Evolutionary conservation across 2,888 invertebrate species (phyloP).

Genomic region (Merodon equestris): DNA sequence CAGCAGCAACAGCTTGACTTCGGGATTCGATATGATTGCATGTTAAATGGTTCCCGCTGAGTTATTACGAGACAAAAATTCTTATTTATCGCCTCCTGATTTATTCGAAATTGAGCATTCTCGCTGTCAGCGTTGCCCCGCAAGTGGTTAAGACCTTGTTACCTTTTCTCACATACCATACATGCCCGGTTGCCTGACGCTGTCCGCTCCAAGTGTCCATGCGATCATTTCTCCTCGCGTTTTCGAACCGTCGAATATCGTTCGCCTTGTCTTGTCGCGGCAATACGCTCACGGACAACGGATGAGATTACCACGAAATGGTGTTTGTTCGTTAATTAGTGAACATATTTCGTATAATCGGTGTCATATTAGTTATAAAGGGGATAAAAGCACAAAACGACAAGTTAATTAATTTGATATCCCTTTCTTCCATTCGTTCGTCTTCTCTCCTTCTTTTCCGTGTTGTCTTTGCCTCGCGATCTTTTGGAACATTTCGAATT

Average conservation of each 20-base stretch:
- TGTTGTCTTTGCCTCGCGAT: conserved; percentile 19
- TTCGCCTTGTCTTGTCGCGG: neutral
- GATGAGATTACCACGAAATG: conserved; percentile 69
- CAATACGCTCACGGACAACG: conserved; percentile 1
- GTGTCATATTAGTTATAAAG: conserved; percentile 79
- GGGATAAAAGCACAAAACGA: conserved; percentile 78
- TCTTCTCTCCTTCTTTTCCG: conserved; percentile 15
- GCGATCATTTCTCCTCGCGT: conserved; percentile 53
- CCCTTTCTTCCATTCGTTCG: conserved; percentile 68
- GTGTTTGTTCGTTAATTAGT: conserved; percentile 79
- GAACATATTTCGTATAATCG: conserved; percentile 79
- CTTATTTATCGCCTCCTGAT: conserved; percentile 79
- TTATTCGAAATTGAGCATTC: conserved; percentile 76
- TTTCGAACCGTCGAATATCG: conserved; percentile 5
- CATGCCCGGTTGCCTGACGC: conserved; percentile 19
- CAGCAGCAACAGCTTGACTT: conserved; percentile 74
- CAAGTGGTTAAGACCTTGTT: conserved; percentile 51
- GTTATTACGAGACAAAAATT: conserved; percentile 79
- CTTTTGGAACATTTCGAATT: conserved; percentile 18
- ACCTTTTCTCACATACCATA: conserved; percentile 41
- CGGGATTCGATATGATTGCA: conserved; percentile 78
- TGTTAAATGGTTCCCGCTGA: conserved; percentile 79
- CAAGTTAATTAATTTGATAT: conserved; percentile 79
- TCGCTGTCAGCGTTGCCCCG: conserved; percentile 58
- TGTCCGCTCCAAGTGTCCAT: conserved; percentile 58